These are phyloP conservation scores for Neelides sp. DNA, from an alignment of 1,140 invertebrate genomes.

Conservation along the genomic window DNA sequence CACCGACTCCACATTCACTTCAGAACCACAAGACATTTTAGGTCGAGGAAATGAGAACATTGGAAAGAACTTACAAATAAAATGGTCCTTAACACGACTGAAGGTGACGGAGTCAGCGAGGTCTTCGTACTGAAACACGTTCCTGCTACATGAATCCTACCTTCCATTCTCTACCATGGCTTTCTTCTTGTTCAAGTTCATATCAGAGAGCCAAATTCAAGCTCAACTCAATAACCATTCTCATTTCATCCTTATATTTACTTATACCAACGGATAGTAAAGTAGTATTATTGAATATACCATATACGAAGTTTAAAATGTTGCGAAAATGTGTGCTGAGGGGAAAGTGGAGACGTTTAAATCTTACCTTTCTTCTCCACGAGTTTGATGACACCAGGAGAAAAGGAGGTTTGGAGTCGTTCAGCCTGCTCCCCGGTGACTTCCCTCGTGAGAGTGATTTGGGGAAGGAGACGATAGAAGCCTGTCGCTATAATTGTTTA, in stretches of 20 bases:
- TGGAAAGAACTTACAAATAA: constrained; percentile 70
- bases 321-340: no score
- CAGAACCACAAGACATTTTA: constrained; percentile 37
- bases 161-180: constrained; percentile 74
- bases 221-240: no score
- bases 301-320: no score
- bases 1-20: constrained; percentile 88
- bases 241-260: no score
- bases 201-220: no score
- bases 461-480: constrained; percentile 77
- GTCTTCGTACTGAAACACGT: constrained; percentile 76
- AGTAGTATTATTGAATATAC: no score
- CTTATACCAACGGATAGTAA: no score
- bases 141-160: constrained; percentile 82
- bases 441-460: constrained; percentile 60
- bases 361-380: constrained; percentile 44
- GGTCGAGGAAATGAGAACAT: constrained; percentile 3
- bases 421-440: constrained; percentile 68
- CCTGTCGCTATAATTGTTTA: constrained; percentile 75
- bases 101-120: constrained; percentile 74
- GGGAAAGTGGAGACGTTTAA: no score
- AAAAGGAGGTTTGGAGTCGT: constrained; percentile 75
- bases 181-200: no score
- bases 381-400: constrained; percentile 80
- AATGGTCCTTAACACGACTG: constrained; percentile 72